These are phyloP conservation scores for Onychomys torridus DNA, from an alignment of 2,797 vertebrate genomes.

Conservation along the genomic window DNA sequence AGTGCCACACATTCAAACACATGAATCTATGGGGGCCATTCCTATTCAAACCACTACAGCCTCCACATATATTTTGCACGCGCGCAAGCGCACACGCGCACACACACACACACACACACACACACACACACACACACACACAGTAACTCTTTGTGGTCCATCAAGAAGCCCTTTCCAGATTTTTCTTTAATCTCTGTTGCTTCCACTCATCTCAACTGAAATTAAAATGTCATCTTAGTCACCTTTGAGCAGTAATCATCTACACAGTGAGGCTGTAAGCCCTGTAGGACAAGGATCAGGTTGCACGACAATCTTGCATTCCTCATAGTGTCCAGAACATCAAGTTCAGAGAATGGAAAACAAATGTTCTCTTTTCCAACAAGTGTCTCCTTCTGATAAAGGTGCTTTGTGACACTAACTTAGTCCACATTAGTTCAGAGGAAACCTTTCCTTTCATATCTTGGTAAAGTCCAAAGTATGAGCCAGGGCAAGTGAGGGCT, in stretches of 20 bases:
- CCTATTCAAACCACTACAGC: not conserved
- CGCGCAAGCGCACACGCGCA: not conserved
- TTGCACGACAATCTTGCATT: not conserved
- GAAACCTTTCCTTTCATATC: not conserved
- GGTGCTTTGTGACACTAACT: not conserved
- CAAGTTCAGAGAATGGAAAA: constrained; percentile 5
- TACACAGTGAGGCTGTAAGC: not conserved
- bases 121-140: not conserved
- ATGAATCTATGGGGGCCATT: not conserved
- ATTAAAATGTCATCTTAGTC: not conserved
- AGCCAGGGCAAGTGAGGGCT: not conserved
- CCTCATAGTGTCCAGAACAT: not conserved
- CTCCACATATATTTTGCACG: not conserved
- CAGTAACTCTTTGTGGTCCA: not conserved
- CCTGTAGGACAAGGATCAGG: not conserved
- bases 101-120: not conserved
- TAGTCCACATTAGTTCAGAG: not conserved
- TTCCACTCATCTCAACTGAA: not conserved
- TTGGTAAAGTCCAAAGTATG: not conserved
- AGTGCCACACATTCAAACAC: not conserved
- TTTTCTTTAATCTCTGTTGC: not conserved
- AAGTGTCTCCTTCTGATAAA: not conserved
- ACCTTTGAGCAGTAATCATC: not conserved
- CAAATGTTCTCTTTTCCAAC: not conserved
- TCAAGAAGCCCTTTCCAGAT: not conserved